phyloP scores from a whole-genome alignment of 2,113 vertebrate genomes.

The Forbesichthys papilliferus region DNA sequence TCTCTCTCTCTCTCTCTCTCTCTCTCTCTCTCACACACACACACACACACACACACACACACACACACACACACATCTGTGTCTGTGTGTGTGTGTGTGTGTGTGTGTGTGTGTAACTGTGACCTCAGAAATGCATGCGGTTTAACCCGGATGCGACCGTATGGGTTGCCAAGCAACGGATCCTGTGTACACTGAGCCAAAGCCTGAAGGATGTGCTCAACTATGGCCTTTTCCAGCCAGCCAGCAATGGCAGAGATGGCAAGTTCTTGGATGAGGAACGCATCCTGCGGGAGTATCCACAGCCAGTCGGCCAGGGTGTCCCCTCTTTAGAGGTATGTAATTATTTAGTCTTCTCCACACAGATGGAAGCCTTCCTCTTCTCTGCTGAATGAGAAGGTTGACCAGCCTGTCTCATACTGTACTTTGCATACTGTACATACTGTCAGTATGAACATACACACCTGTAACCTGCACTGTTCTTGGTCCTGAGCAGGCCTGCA shows the following conservation, averaged over 20 bases:
- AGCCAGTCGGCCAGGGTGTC: slow-evolving; percentile 84
- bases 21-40: too few species aligned
- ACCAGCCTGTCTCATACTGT: too few species aligned
- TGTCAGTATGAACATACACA: too few species aligned
- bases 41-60: too few species aligned
- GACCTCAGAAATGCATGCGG: slow-evolving; percentile 89
- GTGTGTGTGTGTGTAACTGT: not conserved
- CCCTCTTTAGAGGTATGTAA: slow-evolving; percentile 81
- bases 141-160: slow-evolving; percentile 90
- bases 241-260: slow-evolving; percentile 84
- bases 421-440: too few species aligned
- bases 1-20: not conserved
- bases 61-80: too few species aligned
- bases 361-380: too few species aligned
- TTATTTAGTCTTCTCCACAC: too few species aligned
- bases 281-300: slow-evolving; percentile 88
- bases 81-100: too few species aligned
- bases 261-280: slow-evolving; percentile 94
- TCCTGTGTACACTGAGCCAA: slow-evolving; percentile 89
- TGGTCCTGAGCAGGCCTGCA: too few species aligned
- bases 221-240: slow-evolving; percentile 93
- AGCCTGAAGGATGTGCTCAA: slow-evolving; percentile 94
- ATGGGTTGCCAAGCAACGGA: slow-evolving; percentile 90
- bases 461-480: too few species aligned
- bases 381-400: too few species aligned